A percentile compares a stretch with the other conserved stretches of the same genome.
Evolutionary conservation across 92 coral and sea anemone genomes (phyloP).

Genomic region (Virgularia gustaviana): DNA sequence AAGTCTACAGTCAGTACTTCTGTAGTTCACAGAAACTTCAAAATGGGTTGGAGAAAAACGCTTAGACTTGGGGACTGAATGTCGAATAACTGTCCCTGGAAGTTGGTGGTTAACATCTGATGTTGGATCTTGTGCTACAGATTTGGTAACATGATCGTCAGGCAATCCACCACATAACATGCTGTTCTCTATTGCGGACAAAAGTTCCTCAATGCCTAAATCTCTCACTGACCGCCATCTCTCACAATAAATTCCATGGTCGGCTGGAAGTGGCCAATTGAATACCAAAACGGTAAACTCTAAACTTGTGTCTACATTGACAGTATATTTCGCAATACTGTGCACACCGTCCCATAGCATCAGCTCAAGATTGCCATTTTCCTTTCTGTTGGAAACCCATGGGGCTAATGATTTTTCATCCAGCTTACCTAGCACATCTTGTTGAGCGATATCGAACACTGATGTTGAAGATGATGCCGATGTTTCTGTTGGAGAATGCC

Average conservation of each 20-base stretch:
- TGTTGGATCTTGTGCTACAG: not conserved
- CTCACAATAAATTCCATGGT: not conserved
- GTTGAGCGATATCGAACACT: not conserved
- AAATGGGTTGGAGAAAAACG: no score
- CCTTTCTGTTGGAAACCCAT: not conserved
- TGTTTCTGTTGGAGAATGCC: no score
- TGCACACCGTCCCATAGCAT: not conserved
- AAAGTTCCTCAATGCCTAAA: not conserved
- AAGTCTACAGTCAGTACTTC: not conserved
- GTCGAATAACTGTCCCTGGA: conserved; percentile 3
- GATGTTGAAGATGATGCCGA: not conserved
- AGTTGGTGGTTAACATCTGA: not conserved
- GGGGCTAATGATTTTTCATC: not conserved
- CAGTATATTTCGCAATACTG: not conserved
- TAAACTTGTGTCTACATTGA: not conserved
- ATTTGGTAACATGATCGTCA: not conserved
- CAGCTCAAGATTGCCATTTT: not conserved
- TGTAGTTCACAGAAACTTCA: no score
- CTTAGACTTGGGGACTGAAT: no score
- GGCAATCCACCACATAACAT: not conserved
- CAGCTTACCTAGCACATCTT: not conserved
- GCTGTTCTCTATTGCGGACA: not conserved
- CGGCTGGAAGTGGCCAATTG: conserved; percentile 3
- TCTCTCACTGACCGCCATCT: not conserved
- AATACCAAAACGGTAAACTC: not conserved